Evolutionary conservation across 1,140 invertebrate species (phyloP).

Genomic region (Meloidogyne hapla): DNA sequence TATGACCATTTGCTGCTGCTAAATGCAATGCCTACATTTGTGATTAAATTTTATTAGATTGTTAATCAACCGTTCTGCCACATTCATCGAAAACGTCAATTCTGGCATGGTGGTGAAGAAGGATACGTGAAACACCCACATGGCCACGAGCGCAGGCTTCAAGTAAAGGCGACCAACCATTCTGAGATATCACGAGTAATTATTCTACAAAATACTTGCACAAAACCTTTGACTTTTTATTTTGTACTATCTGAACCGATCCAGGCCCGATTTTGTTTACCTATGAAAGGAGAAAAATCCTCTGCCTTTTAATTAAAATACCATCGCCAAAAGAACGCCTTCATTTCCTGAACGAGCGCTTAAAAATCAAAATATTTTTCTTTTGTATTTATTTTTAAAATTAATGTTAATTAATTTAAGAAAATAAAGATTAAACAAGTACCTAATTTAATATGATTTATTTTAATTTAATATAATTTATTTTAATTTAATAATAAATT

Average conservation of each 20-base stretch:
- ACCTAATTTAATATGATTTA: no score
- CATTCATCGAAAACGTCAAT: constrained; percentile 95
- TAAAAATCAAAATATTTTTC: no score
- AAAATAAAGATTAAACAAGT: no score
- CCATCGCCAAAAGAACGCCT: constrained; percentile 87
- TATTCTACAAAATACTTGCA: background rate
- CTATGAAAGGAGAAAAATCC: background rate
- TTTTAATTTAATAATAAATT: no score
- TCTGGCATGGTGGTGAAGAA: constrained; percentile 74
- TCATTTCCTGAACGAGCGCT: constrained; percentile 89
- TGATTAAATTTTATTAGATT: background rate
- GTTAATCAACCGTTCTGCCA: constrained; percentile 43
- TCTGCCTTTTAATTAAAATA: constrained; percentile 64
- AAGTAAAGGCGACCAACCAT: constrained; percentile 90
- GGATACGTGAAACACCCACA: constrained; percentile 68
- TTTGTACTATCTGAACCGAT: constrained; percentile 85
- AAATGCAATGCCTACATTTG: constrained; percentile 73
- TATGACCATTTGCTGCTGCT: constrained; percentile 86
- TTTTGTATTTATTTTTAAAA: no score
- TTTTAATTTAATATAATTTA: no score
- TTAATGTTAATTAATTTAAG: no score
- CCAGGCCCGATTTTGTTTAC: constrained; percentile 77
- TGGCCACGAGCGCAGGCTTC: constrained; percentile 77
- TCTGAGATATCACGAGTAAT: constrained; percentile 60
- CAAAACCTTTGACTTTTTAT: constrained; percentile 77